These are phyloP conservation scores for Rhinichthys osculus DNA, from an alignment of 2,797 vertebrate genomes.

Conservation along the genomic window DNA sequence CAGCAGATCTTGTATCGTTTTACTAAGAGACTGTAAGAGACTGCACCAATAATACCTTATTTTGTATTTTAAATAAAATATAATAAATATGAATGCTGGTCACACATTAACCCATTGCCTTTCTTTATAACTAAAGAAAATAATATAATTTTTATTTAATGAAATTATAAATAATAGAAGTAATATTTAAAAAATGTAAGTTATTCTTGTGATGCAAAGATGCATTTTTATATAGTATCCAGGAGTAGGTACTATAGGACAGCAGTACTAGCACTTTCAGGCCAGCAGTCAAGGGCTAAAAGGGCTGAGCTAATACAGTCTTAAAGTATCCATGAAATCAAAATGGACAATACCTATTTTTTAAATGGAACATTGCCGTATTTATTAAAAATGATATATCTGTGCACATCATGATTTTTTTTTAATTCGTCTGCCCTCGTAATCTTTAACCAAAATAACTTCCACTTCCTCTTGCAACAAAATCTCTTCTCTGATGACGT, in stretches of 20 bases:
- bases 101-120: background rate
- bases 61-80: background rate
- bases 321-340: too few species aligned
- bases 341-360: too few species aligned
- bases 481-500: too few species aligned
- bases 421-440: too few species aligned
- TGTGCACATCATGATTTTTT: too few species aligned
- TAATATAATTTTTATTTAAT: background rate
- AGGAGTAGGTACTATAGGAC: background rate
- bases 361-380: too few species aligned
- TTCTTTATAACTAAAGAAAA: background rate
- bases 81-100: background rate
- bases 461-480: too few species aligned
- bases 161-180: background rate
- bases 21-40: background rate
- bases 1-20: background rate
- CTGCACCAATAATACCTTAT: background rate
- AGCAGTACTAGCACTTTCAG: background rate
- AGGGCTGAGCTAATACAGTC: background rate
- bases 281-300: too few species aligned
- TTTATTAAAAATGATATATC: too few species aligned
- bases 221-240: background rate
- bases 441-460: too few species aligned
- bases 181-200: background rate
- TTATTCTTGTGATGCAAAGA: background rate